phyloP scores from a whole-genome alignment of 1,140 invertebrate genomes.

The Goniozus legneri region DNA sequence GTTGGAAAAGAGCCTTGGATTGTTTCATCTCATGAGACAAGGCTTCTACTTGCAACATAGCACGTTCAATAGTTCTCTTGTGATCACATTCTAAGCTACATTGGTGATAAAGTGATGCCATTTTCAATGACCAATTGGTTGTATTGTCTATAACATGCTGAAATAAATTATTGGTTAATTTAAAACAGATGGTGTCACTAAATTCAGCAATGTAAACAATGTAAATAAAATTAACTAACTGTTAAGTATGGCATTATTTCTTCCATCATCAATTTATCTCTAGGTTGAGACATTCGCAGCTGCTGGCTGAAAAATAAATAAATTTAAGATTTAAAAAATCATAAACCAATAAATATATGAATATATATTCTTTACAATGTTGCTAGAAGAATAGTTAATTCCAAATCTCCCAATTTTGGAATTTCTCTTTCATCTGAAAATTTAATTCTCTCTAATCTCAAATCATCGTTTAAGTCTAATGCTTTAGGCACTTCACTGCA shows the following conservation, averaged over 20 bases:
- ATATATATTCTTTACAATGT: constrained; percentile 59
- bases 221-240: constrained; percentile 46
- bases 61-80: constrained; percentile 77
- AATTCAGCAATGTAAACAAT: not conserved
- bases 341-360: not conserved
- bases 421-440: constrained; percentile 63
- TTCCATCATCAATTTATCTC: constrained; percentile 73
- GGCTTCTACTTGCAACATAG: constrained; percentile 82
- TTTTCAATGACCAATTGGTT: constrained; percentile 67
- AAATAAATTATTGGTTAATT: constrained; percentile 10
- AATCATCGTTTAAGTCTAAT: constrained; percentile 77
- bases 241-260: constrained; percentile 77
- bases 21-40: constrained; percentile 62
- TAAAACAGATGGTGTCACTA: not conserved
- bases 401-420: constrained; percentile 64
- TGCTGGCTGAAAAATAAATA: constrained; percentile 53
- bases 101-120: constrained; percentile 67
- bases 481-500: constrained; percentile 58
- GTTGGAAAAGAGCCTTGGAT: constrained; percentile 41
- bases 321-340: not conserved
- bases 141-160: constrained; percentile 46
- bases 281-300: constrained; percentile 68
- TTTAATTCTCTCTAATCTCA: constrained; percentile 72
- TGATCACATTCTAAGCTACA: constrained; percentile 73
- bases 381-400: constrained; percentile 76